phyloP scores from a whole-genome alignment of 2,797 vertebrate species.

The Sebastes goodei region DNA sequence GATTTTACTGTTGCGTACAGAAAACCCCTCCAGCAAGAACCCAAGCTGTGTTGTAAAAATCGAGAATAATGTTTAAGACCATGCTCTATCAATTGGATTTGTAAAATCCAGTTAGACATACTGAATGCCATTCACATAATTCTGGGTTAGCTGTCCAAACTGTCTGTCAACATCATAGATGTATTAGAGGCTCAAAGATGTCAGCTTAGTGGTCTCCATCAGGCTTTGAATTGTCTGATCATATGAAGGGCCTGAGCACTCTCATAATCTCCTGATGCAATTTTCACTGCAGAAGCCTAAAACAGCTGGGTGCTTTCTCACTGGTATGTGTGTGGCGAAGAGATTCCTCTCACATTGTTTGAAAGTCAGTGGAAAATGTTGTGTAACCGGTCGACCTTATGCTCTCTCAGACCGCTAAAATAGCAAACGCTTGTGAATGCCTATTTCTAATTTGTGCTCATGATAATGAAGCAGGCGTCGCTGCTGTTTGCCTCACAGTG shows the following conservation, averaged over 20 bases:
- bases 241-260: slow-evolving; percentile 59
- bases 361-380: slow-evolving; percentile 24
- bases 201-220: slow-evolving; percentile 73
- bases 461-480: slow-evolving; percentile 26
- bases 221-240: slow-evolving; percentile 74
- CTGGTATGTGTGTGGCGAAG: slow-evolving; percentile 30
- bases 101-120: slow-evolving; percentile 74
- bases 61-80: slow-evolving; percentile 61
- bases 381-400: slow-evolving; percentile 2
- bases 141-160: slow-evolving; percentile 67
- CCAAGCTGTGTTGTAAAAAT: slow-evolving; percentile 40
- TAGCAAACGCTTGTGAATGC: slow-evolving; percentile 1
- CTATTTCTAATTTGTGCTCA: slow-evolving; percentile 17
- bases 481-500: slow-evolving; percentile 37
- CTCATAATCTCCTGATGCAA: slow-evolving; percentile 73
- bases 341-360: slow-evolving; percentile 10
- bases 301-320: slow-evolving; percentile 30
- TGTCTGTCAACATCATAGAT: slow-evolving; percentile 72
- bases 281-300: slow-evolving; percentile 55
- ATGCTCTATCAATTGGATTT: slow-evolving; percentile 76
- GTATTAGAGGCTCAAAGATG: slow-evolving; percentile 72
- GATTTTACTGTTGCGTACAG: slow-evolving; percentile 13
- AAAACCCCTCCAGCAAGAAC: slow-evolving; percentile 28
- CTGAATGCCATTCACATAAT: slow-evolving; percentile 69
- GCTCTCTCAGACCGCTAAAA: slow-evolving; percentile 16